phyloP scores from a whole-genome alignment of 2,797 vertebrate genomes.

The Sciurus carolinensis region DNA sequence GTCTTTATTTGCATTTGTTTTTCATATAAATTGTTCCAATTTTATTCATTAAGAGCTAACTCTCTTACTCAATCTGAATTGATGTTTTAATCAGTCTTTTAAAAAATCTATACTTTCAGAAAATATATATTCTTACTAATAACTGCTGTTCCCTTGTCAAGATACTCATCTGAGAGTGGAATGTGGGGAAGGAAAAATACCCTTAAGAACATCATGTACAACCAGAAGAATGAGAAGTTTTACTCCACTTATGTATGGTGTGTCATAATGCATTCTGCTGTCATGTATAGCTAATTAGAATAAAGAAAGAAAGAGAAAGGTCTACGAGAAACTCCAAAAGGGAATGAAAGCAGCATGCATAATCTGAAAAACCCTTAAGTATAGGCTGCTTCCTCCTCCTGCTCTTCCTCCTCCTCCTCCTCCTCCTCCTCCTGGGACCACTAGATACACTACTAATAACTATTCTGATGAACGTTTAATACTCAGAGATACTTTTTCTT shows the following conservation, averaged over 20 bases:
- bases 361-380: background rate
- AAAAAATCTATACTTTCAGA: slow-evolving; percentile 26
- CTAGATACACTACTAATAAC: background rate
- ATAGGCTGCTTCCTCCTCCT: background rate
- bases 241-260: no score
- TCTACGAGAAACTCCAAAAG: background rate
- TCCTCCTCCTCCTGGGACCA: background rate
- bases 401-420: background rate
- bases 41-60: slow-evolving; percentile 23
- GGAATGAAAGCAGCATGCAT: background rate
- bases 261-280: no score
- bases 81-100: background rate
- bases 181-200: background rate
- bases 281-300: no score
- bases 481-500: slow-evolving; percentile 26
- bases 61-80: background rate
- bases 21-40: slow-evolving; percentile 41
- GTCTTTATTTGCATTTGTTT: slow-evolving; percentile 51
- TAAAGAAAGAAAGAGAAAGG: background rate
- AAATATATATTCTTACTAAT: background rate
- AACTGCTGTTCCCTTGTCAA: background rate
- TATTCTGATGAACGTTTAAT: background rate
- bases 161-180: background rate
- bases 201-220: background rate
- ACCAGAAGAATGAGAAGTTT: no score